Evolutionary conservation across 1,140 invertebrate genomes (phyloP), one percentile per base, ranked within the genome.

Genomic region (Pachypsylla venusta): DNA sequence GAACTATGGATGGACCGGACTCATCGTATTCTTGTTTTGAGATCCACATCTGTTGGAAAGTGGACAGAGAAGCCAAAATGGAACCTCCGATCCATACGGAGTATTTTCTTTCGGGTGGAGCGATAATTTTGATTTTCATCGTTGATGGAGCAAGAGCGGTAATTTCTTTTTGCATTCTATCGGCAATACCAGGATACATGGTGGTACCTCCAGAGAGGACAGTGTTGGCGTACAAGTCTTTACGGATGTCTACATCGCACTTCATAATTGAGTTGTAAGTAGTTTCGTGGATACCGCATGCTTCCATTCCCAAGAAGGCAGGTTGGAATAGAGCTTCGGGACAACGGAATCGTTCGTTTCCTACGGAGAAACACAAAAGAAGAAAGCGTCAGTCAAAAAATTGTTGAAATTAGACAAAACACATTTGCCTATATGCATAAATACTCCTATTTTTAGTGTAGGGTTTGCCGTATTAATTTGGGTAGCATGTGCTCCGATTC

Each of bases 211-310:
- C 92, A 63, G 91, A 94, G 67, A 95, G 80, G 62, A 95, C 92
- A 64, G 89, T 93, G 80, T 95, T 95, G 75, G 91, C 89, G 74
- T 94, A 95, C 75, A 94, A 76, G 76, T 94, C 91, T 80, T 90
- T 90, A 77, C 87, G 81, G 77, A 91, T 91, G 71, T 92, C 88
- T 25, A 93, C 87, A 70, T 93, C 90, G 76, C 90, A 93, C 80
- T 93, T 93, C 90, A 94, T 93, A 79, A 96, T 94, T 64, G 88
- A 92, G 78, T 94, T 94, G 83, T 92, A 94, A 56, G 89, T 89
- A 65, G 92, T 93, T 75, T 94, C 90, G 70, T 93, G 89, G 74
- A 93, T 92, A 67, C 90, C 90, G 72, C 85, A 88, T 55, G 89
- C 88, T 82, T 94, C 91, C 89, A 94, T 93, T 73, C 91, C 88